Evolutionary conservation across 2,888 invertebrate genomes (phyloP), one percentile per base, ranked within the genome.

Genomic region (Axea sp.): DNA sequence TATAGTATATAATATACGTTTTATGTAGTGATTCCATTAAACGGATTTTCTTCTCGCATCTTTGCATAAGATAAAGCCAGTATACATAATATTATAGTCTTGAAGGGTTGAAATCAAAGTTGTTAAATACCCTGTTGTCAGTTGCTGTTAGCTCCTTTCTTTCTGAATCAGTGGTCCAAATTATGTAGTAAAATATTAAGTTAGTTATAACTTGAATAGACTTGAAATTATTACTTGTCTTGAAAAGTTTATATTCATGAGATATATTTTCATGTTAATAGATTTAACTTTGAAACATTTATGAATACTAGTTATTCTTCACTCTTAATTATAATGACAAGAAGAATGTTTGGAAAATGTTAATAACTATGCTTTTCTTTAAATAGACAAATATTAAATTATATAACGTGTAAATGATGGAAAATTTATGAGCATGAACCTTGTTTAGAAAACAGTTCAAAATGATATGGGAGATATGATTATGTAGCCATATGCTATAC

Each of bases 131-230:
- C 17, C 24, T 49, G 39, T 41, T 62, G 49, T 62, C 62, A 41
- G 62, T 41, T 49, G 31, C 45, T 49, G 45, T 62, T 37, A 49
- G 24, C 41, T 49, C 39, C 19, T 62, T 49, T 62, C 62, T 62
- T 62, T 62, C 49, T 49, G 49, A 62, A 30, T 24, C 49, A 62
- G 39, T 62, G 62, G 39, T 49, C 45, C 62, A 49, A 39, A 62
- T 14, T 62, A 14, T 15, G 60, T 37, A 35, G 26, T 47, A 60
- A 60, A 39, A 62, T 49, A 62, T 62, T 62, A 49, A 47, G 62
- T 62, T 49, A 62, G 39, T 49, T 47, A 49, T 62, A 49, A 62
- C 49, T 49, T 39, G 39, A 49, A 49, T 62, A 49, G 22, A 49
- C 62, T 26, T 39, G 37, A 12, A 49, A 49, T 49, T 22, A 49